A percentile compares a stretch with the other conserved stretches of the same genome.
Evolutionary conservation across 2,888 invertebrate species (phyloP).

Genomic region (Acrobasis consociella): DNA sequence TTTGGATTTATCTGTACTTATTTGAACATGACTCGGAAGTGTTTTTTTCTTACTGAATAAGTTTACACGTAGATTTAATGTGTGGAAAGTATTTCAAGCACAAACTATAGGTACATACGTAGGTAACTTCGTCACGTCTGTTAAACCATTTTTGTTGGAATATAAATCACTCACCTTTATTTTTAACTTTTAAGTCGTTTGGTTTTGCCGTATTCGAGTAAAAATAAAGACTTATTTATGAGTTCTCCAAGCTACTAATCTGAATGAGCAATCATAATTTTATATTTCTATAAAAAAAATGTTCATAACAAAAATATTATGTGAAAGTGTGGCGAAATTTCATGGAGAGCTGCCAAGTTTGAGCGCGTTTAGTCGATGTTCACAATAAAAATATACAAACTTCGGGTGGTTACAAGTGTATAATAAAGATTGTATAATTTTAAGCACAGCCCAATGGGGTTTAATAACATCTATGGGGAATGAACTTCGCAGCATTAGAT

Average conservation of each 20-base stretch:
- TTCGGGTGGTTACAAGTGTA: too few species aligned
- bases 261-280: slow-evolving; percentile 1
- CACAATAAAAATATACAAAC: not conserved
- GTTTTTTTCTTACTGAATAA: not conserved
- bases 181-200: too few species aligned
- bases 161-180: too few species aligned
- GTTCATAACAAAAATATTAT: not conserved
- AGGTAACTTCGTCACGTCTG: too few species aligned
- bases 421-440: too few species aligned
- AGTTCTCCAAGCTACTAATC: not conserved
- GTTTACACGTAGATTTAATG: not conserved
- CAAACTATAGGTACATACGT: too few species aligned
- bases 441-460: too few species aligned
- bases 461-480: too few species aligned
- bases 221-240: not conserved
- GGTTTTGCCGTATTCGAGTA: too few species aligned
- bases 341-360: not conserved
- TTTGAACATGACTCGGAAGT: not conserved
- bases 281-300: not conserved
- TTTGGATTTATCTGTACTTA: not conserved
- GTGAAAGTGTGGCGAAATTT: not conserved
- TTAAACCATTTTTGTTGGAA: not conserved
- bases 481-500: too few species aligned
- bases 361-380: not conserved
- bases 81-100: not conserved